A percentile compares a stretch with the other conserved stretches of the same genome.
Conservation (phyloP, 2,797 vertebrate genomes). For the Okamejei kenojei region DNA sequence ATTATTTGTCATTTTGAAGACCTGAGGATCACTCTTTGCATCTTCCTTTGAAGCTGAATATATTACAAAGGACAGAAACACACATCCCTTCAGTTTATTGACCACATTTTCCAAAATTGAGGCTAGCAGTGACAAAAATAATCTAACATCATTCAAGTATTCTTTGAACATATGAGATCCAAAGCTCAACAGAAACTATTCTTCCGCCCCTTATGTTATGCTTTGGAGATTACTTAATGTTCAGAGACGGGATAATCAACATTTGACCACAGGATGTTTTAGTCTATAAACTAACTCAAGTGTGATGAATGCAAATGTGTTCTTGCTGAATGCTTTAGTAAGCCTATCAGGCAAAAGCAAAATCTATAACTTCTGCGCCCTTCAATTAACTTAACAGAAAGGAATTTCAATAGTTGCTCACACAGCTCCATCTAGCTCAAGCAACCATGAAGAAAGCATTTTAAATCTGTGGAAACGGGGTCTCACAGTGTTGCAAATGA, state of each 20-base stretch:
- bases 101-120: not conserved
- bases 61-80: not conserved
- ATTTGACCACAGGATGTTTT: conserved; percentile 15
- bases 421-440: conserved; percentile 39
- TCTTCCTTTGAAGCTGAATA: not conserved
- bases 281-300: not conserved
- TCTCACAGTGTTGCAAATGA: conserved; percentile 24
- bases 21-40: not conserved
- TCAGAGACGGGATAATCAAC: not conserved
- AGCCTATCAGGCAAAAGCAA: not conserved
- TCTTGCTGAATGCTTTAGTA: not conserved
- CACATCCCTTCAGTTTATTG: not conserved
- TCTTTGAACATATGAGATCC: not conserved
- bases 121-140: not conserved
- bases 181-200: not conserved
- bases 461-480: not conserved
- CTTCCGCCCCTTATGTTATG: not conserved
- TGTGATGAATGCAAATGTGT: not conserved
- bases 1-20: not conserved
- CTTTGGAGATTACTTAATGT: conserved; percentile 36
- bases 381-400: not conserved
- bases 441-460: conserved; percentile 19
- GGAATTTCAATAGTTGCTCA: conserved; percentile 43
- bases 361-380: not conserved
- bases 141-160: not conserved